Evolutionary conservation across 2,113 vertebrate species (phyloP).

Genomic region (Zapus hudsonius): DNA sequence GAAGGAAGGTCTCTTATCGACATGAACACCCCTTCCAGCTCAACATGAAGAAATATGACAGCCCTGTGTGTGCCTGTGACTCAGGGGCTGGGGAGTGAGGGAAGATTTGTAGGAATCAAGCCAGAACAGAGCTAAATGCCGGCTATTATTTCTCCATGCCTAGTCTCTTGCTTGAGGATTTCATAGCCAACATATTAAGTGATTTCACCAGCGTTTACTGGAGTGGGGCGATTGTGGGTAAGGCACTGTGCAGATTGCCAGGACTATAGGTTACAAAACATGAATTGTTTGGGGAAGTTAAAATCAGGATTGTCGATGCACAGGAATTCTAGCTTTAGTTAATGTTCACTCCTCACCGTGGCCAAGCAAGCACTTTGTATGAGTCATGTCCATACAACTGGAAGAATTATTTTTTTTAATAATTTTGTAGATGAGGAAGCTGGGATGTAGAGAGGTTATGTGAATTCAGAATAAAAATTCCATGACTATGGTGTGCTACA

Average conservation of each 20-base stretch:
- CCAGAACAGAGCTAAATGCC: slow-evolving; percentile 24
- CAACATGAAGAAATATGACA: slow-evolving; percentile 72
- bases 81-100: not conserved
- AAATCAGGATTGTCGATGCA: not conserved
- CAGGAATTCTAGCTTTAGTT: not conserved
- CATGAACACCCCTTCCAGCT: slow-evolving; percentile 60
- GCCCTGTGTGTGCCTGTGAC: not conserved
- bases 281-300: not conserved
- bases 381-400: not conserved
- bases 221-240: not conserved
- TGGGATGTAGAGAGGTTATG: not conserved
- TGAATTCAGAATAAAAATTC: not conserved
- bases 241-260: not conserved
- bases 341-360: not conserved
- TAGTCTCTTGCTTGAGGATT: not conserved
- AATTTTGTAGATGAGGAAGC: not conserved
- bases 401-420: not conserved
- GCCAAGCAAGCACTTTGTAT: not conserved
- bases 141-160: slow-evolving; percentile 41
- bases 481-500: fast-evolving
- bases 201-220: not conserved
- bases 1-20: slow-evolving; percentile 73
- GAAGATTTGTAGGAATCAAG: slow-evolving; percentile 48
- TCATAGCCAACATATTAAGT: slow-evolving; percentile 31
- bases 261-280: not conserved